Evolutionary conservation across 1,140 invertebrate species (phyloP), one percentile per base, ranked within the genome.

Genomic region (Uloborus diversus): DNA sequence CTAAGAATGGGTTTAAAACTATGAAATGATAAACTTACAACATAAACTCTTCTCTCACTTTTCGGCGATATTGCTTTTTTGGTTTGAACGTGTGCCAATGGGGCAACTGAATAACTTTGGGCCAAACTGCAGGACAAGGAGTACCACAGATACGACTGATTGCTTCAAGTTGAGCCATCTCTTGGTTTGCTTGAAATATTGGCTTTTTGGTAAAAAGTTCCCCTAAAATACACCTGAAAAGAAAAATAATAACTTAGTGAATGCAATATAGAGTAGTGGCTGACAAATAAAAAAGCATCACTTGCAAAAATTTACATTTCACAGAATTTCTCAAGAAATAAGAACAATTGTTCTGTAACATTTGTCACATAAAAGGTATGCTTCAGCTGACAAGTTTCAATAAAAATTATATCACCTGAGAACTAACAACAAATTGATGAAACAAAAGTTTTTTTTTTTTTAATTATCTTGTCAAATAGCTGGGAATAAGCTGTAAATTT

Each of bases 141-240:
- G 96, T 96, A 1, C 98, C 98, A 88, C 98, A 99, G 13, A 96
- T 90, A 79, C 93, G 90, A 1, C 96, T 96, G 84, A 99, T 99
- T 83, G 94, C 91, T 85, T 99, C 97, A 57, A 99, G 86, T 86
- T 99, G 97, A 85, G 92, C 91, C 89, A 97, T 91, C 88, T 99
- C 98, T 51, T 93, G 90, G 86, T 94, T 96, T 1, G 95, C 97
- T 92, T 94, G 94, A 87, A 99, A 99, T 32, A 99, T 90, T 4
- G 98, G 97, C 84, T 96, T 94, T 85, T 97, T 98, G 3, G 92
- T 91, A 86, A 99, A 99, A 35, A 99, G 88, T 89, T 99, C 98
- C 1, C 97, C 98, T 32, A 99, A 89, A 84, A 99, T 99, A 86
- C 98, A 99, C 28, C 90, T 90, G 83, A 23, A 79, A 76, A 69